Evolutionary conservation across 1,140 invertebrate species (phyloP).

Genomic region (Drosophila paulistorum): DNA sequence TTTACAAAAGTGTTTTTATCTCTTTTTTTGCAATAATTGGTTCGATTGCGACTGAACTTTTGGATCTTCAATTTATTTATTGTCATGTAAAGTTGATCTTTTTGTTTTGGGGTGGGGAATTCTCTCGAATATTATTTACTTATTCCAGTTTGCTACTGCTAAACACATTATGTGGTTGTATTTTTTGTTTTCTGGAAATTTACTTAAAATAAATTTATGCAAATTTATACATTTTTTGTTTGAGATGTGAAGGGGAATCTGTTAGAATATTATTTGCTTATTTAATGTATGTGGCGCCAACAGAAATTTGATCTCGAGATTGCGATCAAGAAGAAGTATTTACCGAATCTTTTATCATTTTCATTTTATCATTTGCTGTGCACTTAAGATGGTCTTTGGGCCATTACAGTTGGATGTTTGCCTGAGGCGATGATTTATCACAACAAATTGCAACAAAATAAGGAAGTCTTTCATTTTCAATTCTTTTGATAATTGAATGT

Average conservation of each 20-base stretch:
- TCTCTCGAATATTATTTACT: background rate
- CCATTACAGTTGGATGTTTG: background rate
- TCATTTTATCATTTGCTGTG: too few species aligned
- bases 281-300: constrained; percentile 9
- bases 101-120: too few species aligned
- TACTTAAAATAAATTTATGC: background rate
- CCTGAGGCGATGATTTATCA: background rate
- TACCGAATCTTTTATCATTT: background rate
- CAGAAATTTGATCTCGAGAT: background rate
- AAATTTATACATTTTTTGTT: background rate
- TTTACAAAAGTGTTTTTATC: too few species aligned
- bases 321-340: background rate
- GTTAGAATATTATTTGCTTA: constrained; percentile 4
- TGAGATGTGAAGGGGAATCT: background rate
- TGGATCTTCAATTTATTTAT: too few species aligned
- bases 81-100: too few species aligned
- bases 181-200: background rate
- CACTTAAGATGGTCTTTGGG: background rate
- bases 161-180: background rate
- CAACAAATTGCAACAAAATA: background rate
- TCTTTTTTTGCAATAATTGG: too few species aligned
- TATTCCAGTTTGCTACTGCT: background rate
- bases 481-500: constrained; percentile 5
- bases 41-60: too few species aligned
- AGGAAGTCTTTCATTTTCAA: constrained; percentile 2